Percentiles rank a stretch among this genome's conserved stretches.
Evolutionary conservation across 1,140 invertebrate species (phyloP).

Genomic region (Drosophila bocki): DNA sequence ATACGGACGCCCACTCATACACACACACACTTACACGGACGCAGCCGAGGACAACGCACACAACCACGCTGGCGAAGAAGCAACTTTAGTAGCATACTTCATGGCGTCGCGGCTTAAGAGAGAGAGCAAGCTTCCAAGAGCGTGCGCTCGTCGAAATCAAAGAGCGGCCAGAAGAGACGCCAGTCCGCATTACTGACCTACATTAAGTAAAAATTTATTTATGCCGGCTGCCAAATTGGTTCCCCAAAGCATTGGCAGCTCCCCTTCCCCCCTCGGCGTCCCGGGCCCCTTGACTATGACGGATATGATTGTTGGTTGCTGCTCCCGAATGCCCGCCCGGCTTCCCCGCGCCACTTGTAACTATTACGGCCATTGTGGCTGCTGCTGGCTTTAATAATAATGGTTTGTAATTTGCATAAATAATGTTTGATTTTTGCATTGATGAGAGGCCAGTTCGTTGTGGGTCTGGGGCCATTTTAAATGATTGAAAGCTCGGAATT

Average conservation of each 20-base stretch:
- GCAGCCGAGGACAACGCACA: constrained; percentile 2
- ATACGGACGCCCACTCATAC: constrained; percentile 12
- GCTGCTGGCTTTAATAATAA: constrained; percentile 75
- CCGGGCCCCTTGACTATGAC: constrained; percentile 52
- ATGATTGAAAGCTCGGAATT: constrained; percentile 60
- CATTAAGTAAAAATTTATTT: constrained; percentile 80
- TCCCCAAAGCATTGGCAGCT: constrained; percentile 66
- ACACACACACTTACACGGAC: background rate
- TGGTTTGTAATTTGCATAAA: constrained; percentile 81
- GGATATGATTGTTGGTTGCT: constrained; percentile 63
- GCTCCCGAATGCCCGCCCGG: constrained; percentile 10
- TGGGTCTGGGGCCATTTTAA: constrained; percentile 54
- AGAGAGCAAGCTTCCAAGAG: constrained; percentile 42
- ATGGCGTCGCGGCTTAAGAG: constrained; percentile 46
- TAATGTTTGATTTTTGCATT: constrained; percentile 76
- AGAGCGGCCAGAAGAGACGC: constrained; percentile 12
- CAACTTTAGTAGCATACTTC: constrained; percentile 45
- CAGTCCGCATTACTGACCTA: constrained; percentile 68
- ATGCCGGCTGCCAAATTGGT: constrained; percentile 82
- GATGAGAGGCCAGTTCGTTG: constrained; percentile 22
- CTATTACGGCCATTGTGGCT: constrained; percentile 33
- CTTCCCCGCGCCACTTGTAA: background rate
- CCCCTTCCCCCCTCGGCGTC: constrained; percentile 6
- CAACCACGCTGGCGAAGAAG: constrained; percentile 12
- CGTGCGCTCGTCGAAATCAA: background rate